A percentile compares a stretch with the other conserved stretches of the same genome.
Evolutionary conservation across 2,113 vertebrate species (phyloP).

Genomic region (Tapirus terrestris): DNA sequence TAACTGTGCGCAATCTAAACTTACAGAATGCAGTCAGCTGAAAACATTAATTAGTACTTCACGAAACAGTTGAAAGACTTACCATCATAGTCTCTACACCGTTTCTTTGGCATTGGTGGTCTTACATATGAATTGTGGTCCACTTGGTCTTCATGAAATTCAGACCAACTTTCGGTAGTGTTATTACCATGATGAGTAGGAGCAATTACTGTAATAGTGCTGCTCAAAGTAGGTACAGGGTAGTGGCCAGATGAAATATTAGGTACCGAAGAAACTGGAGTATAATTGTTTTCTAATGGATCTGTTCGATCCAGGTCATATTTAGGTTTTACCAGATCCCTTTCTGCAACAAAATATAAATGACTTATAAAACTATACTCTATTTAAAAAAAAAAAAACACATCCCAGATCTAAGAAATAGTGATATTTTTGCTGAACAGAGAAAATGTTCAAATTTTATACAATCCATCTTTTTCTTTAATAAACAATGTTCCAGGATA

Average conservation of each 20-base stretch:
- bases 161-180: slow-evolving; percentile 97
- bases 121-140: slow-evolving; percentile 92
- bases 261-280: slow-evolving; percentile 90
- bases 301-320: slow-evolving; percentile 93
- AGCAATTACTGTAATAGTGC: slow-evolving; percentile 97
- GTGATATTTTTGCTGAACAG: slow-evolving; percentile 39
- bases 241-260: slow-evolving; percentile 92
- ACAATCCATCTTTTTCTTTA: neutral
- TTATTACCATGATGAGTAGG: slow-evolving; percentile 96
- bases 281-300: slow-evolving; percentile 90
- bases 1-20: neutral
- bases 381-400: neutral
- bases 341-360: slow-evolving; percentile 87
- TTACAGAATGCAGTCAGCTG: neutral
- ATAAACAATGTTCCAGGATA: neutral
- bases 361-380: slow-evolving; percentile 13
- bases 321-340: slow-evolving; percentile 94
- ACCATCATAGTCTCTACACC: slow-evolving; percentile 99
- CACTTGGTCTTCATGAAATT: slow-evolving; percentile 93
- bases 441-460: neutral
- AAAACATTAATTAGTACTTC: neutral
- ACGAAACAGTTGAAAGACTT: slow-evolving; percentile 61
- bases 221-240: slow-evolving; percentile 95
- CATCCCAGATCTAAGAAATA: neutral
- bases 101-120: slow-evolving; percentile 93